Evolutionary conservation across 2,888 invertebrate species (phyloP), one percentile per base, ranked within the genome.

Genomic region (Volucella inflata): DNA sequence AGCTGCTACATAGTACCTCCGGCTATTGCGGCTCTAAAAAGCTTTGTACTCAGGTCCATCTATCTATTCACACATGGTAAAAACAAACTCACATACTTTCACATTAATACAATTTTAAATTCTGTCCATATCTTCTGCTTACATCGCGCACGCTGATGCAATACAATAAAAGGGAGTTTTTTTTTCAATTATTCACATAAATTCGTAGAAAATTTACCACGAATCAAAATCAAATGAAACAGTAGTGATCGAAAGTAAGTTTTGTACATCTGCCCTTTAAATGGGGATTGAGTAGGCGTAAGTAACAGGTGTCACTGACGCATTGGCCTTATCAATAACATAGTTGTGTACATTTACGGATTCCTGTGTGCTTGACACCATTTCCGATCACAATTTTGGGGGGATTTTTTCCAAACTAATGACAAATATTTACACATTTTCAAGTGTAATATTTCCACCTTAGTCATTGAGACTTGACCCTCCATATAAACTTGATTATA

Each of bases 91-190:
- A 21, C 21, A 21, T 21, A 30, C 30, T 21, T 21, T 2, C 2
- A 30, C 30, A 30, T 30, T 4, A 30, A 6, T 30, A 0, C 60
- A 42, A 16, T 59, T 59, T 59, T 59, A 40, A 40, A 42, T 59
- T 12, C 2, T 14, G 8, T 55, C 8, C 17, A 2, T 60, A 60
- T 60, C 60, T 44, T 59, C n/a, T 21, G 44, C n/a, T 60, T 60
- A 44, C 44, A 60, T 60, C 42, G 60, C 9, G 8, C 11, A 16
- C 59, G 16, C 53, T 44, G 44, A 44, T 60, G 60, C 60, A 60
- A 44, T 21, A 17, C 21, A 60, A 60, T 12, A 40, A 60, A 60
- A 60, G 60, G 60, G 44, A 21, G 21, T 60, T 60, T 42, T 60
- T 60, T 42, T 60, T 60, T 30, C 10, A 21, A 17, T 60, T 42